Conservation (phyloP, 92 coral and sea anemone species). For the Bergia puertoricense region DNA sequence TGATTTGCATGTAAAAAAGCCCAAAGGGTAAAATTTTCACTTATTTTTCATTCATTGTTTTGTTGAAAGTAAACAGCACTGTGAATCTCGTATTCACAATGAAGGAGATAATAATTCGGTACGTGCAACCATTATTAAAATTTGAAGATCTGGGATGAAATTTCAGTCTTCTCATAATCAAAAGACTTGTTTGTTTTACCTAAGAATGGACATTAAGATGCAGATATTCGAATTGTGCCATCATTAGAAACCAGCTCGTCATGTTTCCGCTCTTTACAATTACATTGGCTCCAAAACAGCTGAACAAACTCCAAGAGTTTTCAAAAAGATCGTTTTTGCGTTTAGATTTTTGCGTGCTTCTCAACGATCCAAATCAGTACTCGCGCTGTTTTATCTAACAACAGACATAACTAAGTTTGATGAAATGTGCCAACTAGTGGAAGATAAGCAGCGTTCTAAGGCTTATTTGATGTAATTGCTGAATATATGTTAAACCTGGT, state of each 20-base stretch:
- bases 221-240: not conserved
- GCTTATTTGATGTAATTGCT: not conserved
- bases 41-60: constrained; percentile 26
- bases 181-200: not conserved
- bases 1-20: constrained; percentile 40
- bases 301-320: constrained; percentile 5
- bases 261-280: not conserved
- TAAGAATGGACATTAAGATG: not conserved
- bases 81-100: not conserved
- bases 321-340: constrained; percentile 1
- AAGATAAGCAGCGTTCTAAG: not conserved
- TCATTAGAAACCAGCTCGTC: not conserved
- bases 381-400: not conserved
- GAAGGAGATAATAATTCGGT: not conserved
- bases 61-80: not conserved
- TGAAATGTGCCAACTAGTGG: not conserved
- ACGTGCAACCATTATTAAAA: not conserved
- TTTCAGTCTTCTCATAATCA: not conserved
- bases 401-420: not conserved
- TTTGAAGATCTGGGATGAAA: not conserved
- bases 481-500: not conserved
- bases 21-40: constrained; percentile 6
- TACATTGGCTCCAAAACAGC: constrained; percentile 10
- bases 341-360: not conserved
- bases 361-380: not conserved